These are phyloP conservation scores for Paramormyrops hopkinsi DNA, from an alignment of 2,797 vertebrate species.

Conservation along the genomic window DNA sequence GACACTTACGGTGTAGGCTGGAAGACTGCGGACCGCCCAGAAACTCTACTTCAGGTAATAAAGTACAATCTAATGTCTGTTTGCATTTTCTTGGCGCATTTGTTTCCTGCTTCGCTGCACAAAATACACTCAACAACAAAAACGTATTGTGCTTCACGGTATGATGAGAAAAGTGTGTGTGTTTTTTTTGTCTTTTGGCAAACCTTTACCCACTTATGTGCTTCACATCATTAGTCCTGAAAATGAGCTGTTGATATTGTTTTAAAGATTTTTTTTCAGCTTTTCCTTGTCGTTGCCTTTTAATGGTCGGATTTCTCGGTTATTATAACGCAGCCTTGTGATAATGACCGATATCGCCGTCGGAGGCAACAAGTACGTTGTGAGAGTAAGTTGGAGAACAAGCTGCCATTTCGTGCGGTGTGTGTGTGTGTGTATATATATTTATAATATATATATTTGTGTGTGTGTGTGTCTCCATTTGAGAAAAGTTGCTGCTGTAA, in stretches of 20 bases:
- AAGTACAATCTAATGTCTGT: conserved; percentile 29
- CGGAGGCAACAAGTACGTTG: not conserved
- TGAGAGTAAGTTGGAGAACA: not conserved
- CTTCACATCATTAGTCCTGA: not conserved
- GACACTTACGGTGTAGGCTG: conserved; percentile 35
- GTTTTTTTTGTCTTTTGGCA: not conserved
- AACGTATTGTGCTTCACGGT: not conserved
- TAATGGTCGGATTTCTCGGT: not conserved
- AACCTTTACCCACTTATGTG: not conserved
- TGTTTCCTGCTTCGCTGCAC: conserved; percentile 46
- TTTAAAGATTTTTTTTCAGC: not conserved
- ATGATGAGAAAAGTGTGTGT: not conserved
- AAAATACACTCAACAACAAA: not conserved
- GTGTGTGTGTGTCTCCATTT: not conserved
- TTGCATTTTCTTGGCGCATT: conserved; percentile 40
- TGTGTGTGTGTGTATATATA: not conserved
- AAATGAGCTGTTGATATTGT: not conserved
- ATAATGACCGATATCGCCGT: not conserved
- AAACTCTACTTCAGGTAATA: conserved; percentile 60
- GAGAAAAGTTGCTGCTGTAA: not conserved
- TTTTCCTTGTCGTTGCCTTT: not conserved
- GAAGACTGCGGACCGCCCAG: conserved; percentile 37
- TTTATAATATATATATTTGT: not conserved
- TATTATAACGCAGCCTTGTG: not conserved
- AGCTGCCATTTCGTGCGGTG: not conserved